Evolutionary conservation across 2,888 invertebrate species (phyloP), one percentile per base, ranked within the genome.

Genomic region (Andrena minutula): DNA sequence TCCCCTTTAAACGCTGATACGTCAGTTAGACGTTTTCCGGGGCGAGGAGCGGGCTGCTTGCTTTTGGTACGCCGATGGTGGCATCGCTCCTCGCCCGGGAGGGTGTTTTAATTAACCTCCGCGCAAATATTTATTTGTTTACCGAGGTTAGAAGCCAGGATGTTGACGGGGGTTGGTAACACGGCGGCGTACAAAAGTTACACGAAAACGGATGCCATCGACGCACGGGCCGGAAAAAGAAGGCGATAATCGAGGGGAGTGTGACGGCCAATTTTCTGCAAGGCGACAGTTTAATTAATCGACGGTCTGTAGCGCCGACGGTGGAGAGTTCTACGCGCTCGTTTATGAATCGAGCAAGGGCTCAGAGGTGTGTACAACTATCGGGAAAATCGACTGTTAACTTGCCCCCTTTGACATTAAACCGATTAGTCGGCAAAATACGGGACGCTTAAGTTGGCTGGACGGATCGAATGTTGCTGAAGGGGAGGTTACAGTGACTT

Each of bases 91-190:
- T 30, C 47, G 3, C 56, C 47, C 28, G 53, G n/a, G 16, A 58
- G 51, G 56, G 76, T 82, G 82, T 85, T 82, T 85, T 85, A 85
- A 85, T 85, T 84, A 82, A 84, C 85, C 69, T 47, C 70, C 10
- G 75, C 1, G 65, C 85, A 82, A 85, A 85, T 85, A 85, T 85
- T 85, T 84, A 82, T 82, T 76, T 84, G 79, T 85, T 85, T 84
- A 65, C 84, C 51, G 47, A 47, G 69, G 71, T 82, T 79, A 70
- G 72, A 73, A 73, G 75, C 49, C 65, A 28, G 74, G 66, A 69
- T 64, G 63, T 32, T 28, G 10, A 56, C 53, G 32, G 41, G 12
- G 41, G 16, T 16, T 41, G 41, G 23, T 73, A 84, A 82, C 78
- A 75, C 30, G 75, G 8, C 23, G 58, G 8, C 20, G 26, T 68